These are phyloP conservation scores for Hycleus phaleratus DNA, from an alignment of 1,140 invertebrate genomes.

Conservation along the genomic window DNA sequence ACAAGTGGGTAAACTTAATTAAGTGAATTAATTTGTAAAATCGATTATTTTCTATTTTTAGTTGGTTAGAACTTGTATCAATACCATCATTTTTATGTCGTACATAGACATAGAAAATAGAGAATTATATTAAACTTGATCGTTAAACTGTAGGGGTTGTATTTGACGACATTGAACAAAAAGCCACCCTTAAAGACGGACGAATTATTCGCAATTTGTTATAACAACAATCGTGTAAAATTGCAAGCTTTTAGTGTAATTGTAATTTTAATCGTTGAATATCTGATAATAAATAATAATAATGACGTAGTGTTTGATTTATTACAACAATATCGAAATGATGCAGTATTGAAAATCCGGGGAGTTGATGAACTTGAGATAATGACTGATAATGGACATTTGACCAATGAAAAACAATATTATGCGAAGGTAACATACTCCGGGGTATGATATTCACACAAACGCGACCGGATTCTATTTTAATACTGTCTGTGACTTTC, in stretches of 20 bases:
- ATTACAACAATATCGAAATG: background rate
- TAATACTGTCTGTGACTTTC: constrained; percentile 19
- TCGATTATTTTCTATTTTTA: constrained; percentile 28
- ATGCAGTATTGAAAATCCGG: constrained; percentile 3
- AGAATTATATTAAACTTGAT: background rate
- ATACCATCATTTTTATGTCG: constrained; percentile 12
- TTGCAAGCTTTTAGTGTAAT: too few species aligned
- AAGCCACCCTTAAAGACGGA: too few species aligned
- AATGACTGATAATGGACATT: constrained; percentile 32
- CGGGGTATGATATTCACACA: constrained; percentile 27
- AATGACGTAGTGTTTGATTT: too few species aligned
- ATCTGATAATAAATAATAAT: too few species aligned
- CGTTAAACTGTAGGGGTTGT: too few species aligned
- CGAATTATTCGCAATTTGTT: too few species aligned
- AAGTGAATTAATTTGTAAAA: constrained; percentile 21
- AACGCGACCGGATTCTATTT: constrained; percentile 20
- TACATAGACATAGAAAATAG: background rate
- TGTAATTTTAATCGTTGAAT: too few species aligned
- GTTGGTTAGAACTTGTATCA: constrained; percentile 11
- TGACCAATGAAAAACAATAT: constrained; percentile 25
- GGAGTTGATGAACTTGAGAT: constrained; percentile 36
- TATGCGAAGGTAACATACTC: constrained; percentile 30
- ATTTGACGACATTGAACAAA: too few species aligned
- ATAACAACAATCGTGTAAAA: too few species aligned
- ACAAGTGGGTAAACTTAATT: constrained; percentile 17